Base-by-base conservation (phyloP, 2,888 invertebrate genomes). In the Dryobotodes eremita region DNA sequence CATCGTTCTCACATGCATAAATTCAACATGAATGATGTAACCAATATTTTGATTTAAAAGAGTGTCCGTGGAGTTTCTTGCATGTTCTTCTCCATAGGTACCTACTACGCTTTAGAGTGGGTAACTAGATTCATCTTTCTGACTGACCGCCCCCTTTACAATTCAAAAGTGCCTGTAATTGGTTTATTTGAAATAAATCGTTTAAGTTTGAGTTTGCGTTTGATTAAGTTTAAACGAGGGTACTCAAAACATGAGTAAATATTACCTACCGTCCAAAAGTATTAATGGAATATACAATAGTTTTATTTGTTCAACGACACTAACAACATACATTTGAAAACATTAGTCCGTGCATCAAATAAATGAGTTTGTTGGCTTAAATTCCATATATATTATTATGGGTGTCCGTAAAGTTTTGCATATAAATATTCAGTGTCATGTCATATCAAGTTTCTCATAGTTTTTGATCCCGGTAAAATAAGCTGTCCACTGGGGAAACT, bases 391-490 rank as follows among this genome's bases (percentile, higher is more conserved):
- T 26, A 55, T 17, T 11, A 48, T 6, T 50, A 31, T 4, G 6
- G 17, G 23, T 48, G 48, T 48, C 46, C 55, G 20, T 31, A 61
- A 61, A 79, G 59, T 73, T 83, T 55, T 36, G 31, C 59, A 46
- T 73, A 61, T 42, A 57, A 64, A 50, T 66, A 55, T 53, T 48
- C 64, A 15, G 31, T 61, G 42, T 61, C 61, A 46, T 61, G 31
- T 66, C 48, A 42, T 50, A 42, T 66, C 55, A 23, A 61, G 42
- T 84, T 79, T 46, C 31, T 15, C 46, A 36, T 55, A 55, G 59
- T 70, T 83, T 71, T 70, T 84, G 84, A 74, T 74, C 15, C 69
- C 69, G 65, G 79, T 74, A 79, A 57, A 78, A 83, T 55, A 15
- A 55, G 11, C 17, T 62, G 50, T 57, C 55, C 23, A 15, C 74